These are phyloP conservation scores for Oncorhynchus clarkii DNA, from an alignment of 2,113 vertebrate genomes.

Conservation along the genomic window DNA sequence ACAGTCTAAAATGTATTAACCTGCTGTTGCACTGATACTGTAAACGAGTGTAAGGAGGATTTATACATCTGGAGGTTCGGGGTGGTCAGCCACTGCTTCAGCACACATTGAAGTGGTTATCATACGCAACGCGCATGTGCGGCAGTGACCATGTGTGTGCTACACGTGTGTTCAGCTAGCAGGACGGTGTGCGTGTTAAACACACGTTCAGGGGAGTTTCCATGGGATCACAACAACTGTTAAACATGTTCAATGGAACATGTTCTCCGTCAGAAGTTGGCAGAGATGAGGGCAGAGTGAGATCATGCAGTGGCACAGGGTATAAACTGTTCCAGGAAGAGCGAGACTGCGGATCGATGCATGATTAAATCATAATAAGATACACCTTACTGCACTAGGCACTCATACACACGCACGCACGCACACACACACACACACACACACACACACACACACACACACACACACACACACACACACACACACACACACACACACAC, in stretches of 20 bases:
- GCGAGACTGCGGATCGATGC: slow-evolving; percentile 1
- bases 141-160: slow-evolving; percentile 35
- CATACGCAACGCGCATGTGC: slow-evolving; percentile 46
- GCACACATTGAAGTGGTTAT: not conserved
- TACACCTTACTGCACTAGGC: not conserved
- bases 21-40: no score
- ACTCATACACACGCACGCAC: no score
- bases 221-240: not conserved
- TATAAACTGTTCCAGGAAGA: not conserved
- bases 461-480: slow-evolving; percentile 2
- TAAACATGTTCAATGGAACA: no score
- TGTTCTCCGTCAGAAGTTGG: not conserved
- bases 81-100: slow-evolving; percentile 52
- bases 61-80: not conserved
- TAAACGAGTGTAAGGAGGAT: no score
- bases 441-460: not conserved
- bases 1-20: no score
- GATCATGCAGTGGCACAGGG: slow-evolving; percentile 37
- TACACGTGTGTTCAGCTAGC: slow-evolving; percentile 18
- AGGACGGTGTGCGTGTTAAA: slow-evolving; percentile 6
- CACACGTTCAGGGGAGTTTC: not conserved
- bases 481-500: not conserved
- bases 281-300: slow-evolving; percentile 32
- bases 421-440: not conserved
- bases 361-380: not conserved